These are phyloP conservation scores for Cyclargus thomasi DNA, from an alignment of 1,140 invertebrate genomes.

Conservation along the genomic window DNA sequence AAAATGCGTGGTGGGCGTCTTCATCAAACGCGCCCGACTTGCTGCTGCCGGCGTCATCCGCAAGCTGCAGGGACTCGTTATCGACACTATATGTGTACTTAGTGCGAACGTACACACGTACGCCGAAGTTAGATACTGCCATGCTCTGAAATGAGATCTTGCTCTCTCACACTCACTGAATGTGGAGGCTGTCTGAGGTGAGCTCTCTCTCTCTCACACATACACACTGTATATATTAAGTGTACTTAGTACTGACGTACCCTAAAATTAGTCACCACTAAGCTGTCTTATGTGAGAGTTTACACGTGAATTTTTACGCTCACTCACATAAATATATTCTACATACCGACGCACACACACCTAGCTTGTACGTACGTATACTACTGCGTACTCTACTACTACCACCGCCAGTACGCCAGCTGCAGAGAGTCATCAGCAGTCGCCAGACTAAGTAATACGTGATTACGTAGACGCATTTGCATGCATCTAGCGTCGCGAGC, in stretches of 20 bases:
- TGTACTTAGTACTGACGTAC: constrained; percentile 16
- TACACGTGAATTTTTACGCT: too few relatives aligned
- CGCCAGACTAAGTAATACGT: too few relatives aligned
- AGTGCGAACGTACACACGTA: too few relatives aligned
- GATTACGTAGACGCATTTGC: too few relatives aligned
- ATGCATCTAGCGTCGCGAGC: constrained; percentile 36
- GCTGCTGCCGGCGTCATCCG: constrained; percentile 46
- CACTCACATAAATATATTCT: too few relatives aligned
- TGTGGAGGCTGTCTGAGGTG: constrained; percentile 44
- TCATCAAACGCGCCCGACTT: constrained; percentile 45
- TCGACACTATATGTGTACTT: too few relatives aligned
- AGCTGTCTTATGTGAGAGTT: constrained; percentile 48
- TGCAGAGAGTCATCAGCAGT: constrained; percentile 59
- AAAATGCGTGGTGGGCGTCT: constrained; percentile 32
- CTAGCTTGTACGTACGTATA: too few relatives aligned
- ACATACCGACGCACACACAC: background rate
- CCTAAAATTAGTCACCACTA: too few relatives aligned
- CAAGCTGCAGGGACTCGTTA: constrained; percentile 62
- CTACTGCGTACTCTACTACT: too few relatives aligned
- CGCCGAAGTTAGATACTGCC: too few relatives aligned
- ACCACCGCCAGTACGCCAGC: constrained; percentile 33
- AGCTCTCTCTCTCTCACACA: background rate
- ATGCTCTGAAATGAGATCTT: too few relatives aligned
- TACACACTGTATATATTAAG: background rate
- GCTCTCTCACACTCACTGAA: too few relatives aligned